Evolutionary conservation across 2,888 invertebrate species (phyloP).

Genomic region (Conchocele bisecta): DNA sequence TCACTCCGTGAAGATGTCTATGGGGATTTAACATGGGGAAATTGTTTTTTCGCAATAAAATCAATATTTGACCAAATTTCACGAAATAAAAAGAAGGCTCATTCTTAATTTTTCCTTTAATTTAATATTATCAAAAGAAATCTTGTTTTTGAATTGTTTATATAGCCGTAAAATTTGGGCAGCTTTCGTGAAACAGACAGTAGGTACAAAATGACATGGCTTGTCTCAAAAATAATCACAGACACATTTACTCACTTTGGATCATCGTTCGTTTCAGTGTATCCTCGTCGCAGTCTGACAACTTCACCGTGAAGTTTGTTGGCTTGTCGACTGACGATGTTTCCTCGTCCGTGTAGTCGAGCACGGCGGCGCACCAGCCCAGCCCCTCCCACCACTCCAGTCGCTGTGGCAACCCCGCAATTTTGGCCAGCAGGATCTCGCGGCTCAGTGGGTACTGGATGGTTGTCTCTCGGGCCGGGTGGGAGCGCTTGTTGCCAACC

Average conservation of each 20-base stretch:
- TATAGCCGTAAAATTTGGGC: too few relatives aligned
- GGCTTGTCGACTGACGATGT: slow-evolving; percentile 46
- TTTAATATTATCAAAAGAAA: too few relatives aligned
- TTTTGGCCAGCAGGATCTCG: slow-evolving; percentile 1
- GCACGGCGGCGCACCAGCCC: slow-evolving; percentile 55
- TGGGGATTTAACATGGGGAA: too few relatives aligned
- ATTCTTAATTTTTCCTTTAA: too few relatives aligned
- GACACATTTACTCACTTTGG: slow-evolving; percentile 51
- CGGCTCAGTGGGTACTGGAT: neutral
- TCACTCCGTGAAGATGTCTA: too few relatives aligned
- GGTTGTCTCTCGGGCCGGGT: neutral
- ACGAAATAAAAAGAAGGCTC: too few relatives aligned
- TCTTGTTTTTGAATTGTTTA: too few relatives aligned
- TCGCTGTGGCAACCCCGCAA: slow-evolving; percentile 50
- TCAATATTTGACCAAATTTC: too few relatives aligned
- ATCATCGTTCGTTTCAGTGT: slow-evolving; percentile 56
- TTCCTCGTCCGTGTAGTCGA: slow-evolving; percentile 63
- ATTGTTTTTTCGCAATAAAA: too few relatives aligned
- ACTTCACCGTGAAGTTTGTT: slow-evolving; percentile 63
- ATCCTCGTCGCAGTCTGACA: slow-evolving; percentile 54
- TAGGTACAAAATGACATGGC: too few relatives aligned
- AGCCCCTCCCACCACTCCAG: slow-evolving; percentile 67
- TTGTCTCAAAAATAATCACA: neutral
- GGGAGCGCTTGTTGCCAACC: neutral
- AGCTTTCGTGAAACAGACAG: too few relatives aligned